phyloP scores from a whole-genome alignment of 2,113 vertebrate genomes.

The Herpailurus yagouaroundi region DNA sequence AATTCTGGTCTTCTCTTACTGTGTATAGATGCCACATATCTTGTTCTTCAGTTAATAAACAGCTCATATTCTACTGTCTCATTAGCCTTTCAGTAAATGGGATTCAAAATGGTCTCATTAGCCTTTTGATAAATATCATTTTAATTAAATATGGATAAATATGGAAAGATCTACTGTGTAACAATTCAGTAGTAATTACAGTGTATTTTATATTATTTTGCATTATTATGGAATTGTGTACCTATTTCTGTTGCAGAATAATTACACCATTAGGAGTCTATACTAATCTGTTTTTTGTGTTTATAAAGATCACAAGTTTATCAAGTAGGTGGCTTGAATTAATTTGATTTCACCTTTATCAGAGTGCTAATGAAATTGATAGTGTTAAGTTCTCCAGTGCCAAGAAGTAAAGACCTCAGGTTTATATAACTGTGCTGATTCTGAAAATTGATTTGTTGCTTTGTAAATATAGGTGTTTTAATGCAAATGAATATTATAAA shows the following conservation, averaged over 20 bases:
- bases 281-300: constrained; percentile 56
- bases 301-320: constrained; percentile 74
- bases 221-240: constrained; percentile 34
- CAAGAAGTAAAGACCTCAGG: constrained; percentile 66
- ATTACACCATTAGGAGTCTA: constrained; percentile 53
- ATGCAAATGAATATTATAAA: neutral
- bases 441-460: constrained; percentile 71
- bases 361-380: constrained; percentile 52
- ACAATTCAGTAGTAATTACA: constrained; percentile 56
- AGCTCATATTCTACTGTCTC: constrained; percentile 58
- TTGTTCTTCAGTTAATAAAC: constrained; percentile 54
- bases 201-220: constrained; percentile 64
- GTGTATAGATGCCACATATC: neutral
- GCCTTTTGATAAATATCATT: constrained; percentile 68
- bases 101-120: constrained; percentile 78
- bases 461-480: constrained; percentile 37
- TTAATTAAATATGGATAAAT: constrained; percentile 75
- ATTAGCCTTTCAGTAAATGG: constrained; percentile 64
- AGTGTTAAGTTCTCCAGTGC: constrained; percentile 37
- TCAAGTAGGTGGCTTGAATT: constrained; percentile 58
- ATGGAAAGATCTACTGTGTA: constrained; percentile 59
- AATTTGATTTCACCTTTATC: constrained; percentile 68
- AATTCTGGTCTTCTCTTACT: constrained; percentile 56
- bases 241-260: constrained; percentile 66
- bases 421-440: constrained; percentile 67